Conservation (phyloP, 2,113 vertebrate genomes). For the Delphinapterus leucas region DNA sequence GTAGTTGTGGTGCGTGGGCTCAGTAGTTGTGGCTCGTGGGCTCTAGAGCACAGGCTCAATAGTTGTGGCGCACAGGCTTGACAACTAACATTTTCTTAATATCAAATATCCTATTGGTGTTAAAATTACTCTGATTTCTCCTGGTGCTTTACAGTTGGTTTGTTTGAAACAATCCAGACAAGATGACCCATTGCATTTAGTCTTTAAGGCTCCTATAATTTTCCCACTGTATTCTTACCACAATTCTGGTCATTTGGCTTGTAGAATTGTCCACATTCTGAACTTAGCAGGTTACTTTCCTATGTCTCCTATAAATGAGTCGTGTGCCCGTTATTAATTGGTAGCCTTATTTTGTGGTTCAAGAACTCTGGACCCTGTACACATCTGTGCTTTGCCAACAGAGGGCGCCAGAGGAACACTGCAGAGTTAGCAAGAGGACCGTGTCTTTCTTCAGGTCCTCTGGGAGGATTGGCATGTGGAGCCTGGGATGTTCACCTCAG, state of each 20-base stretch:
- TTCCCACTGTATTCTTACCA: not conserved
- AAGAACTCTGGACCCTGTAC: not conserved
- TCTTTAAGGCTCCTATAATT: not conserved
- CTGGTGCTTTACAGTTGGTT: not conserved
- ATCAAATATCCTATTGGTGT: not conserved
- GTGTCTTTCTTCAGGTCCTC: not conserved
- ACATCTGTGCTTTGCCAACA: not conserved
- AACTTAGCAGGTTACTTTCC: not conserved
- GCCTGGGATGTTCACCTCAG: not conserved
- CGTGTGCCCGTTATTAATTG: not conserved
- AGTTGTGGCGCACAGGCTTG: too few relatives aligned
- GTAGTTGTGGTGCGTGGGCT: too few relatives aligned
- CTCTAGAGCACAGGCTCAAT: too few relatives aligned
- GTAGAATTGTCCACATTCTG: not conserved
- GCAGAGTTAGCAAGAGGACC: not conserved
- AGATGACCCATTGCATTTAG: not conserved
- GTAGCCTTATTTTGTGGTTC: too few relatives aligned
- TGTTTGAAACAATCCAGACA: not conserved
- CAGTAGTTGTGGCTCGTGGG: too few relatives aligned
- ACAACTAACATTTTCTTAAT: not conserved
- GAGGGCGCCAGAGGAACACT: not conserved
- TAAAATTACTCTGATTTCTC: not conserved
- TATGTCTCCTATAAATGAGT: not conserved
- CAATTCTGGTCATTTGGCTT: not conserved
- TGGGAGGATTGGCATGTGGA: fast-evolving